These are phyloP conservation scores for Colostygia pectinataria DNA, from an alignment of 2,888 invertebrate genomes.

Conservation along the genomic window DNA sequence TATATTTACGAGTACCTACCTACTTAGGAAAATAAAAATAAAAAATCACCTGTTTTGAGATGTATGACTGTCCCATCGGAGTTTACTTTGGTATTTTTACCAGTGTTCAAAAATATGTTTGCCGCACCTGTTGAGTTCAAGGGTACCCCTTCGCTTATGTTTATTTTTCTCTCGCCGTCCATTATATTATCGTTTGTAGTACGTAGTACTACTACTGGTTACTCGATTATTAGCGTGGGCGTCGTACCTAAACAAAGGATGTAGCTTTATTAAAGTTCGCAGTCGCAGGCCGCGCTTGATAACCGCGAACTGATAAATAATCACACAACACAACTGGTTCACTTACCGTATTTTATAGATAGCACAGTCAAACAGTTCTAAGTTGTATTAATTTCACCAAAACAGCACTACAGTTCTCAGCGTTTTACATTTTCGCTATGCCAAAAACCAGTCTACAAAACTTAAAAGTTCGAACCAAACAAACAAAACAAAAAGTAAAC, in stretches of 20 bases:
- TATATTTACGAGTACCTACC: neutral
- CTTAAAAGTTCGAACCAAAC: constrained; percentile 40
- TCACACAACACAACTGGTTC: constrained; percentile 39
- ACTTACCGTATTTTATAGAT: constrained; percentile 46
- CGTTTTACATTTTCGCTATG: constrained; percentile 27
- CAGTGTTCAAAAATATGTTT: constrained; percentile 74
- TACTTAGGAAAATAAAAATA: neutral
- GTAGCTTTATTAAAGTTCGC: constrained; percentile 68
- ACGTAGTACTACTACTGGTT: constrained; percentile 53
- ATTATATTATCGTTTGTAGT: constrained; percentile 54
- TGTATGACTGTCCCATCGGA: constrained; percentile 74
- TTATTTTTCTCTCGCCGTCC: constrained; percentile 71
- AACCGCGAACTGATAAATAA: constrained; percentile 60
- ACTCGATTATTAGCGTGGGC: constrained; percentile 58
- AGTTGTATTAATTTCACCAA: constrained; percentile 12
- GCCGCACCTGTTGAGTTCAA: constrained; percentile 71
- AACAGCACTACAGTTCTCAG: constrained; percentile 17
- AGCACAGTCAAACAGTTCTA: constrained; percentile 11
- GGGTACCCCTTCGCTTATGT: constrained; percentile 69
- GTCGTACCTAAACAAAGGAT: constrained; percentile 76
- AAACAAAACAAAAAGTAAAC: constrained; percentile 28
- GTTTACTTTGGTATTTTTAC: constrained; percentile 64
- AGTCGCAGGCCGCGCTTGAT: constrained; percentile 49
- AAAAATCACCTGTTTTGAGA: constrained; percentile 71
- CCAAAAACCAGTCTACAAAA: constrained; percentile 35